A percentile compares a stretch with the other conserved stretches of the same genome.
These are phyloP conservation scores for Silurus meridionalis DNA, from an alignment of 2,113 vertebrate species.

Conservation along the genomic window DNA sequence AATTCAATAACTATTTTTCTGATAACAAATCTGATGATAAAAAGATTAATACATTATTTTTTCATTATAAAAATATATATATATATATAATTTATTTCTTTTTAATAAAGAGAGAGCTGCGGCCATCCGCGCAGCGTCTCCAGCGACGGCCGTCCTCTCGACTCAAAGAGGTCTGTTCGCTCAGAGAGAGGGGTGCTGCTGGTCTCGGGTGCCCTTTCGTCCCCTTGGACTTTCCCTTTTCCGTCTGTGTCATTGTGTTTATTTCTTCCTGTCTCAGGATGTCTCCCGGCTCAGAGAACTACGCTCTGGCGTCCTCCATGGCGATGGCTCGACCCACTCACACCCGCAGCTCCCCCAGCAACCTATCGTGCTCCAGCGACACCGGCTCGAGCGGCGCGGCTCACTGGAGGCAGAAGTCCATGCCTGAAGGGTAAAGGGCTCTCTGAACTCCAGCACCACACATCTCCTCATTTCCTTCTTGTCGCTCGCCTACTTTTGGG, in stretches of 20 bases:
- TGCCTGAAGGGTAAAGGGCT: constrained; percentile 94
- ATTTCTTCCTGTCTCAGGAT: constrained; percentile 72
- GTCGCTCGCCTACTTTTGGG: no score
- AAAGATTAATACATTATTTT: no score
- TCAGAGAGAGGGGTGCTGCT: not conserved
- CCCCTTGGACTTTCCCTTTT: constrained; percentile 27
- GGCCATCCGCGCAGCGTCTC: constrained; percentile 95
- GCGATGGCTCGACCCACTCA: constrained; percentile 87
- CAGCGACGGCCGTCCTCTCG: constrained; percentile 90
- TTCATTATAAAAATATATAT: no score
- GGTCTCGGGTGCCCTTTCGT: not conserved
- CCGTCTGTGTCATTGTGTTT: not conserved
- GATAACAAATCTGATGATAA: no score
- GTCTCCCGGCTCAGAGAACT: constrained; percentile 90
- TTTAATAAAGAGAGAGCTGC: constrained; percentile 83
- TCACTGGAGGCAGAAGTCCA: constrained; percentile 94
- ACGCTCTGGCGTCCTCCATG: constrained; percentile 88
- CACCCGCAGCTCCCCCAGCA: constrained; percentile 94
- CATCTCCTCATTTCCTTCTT: not conserved
- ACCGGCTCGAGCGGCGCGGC: constrained; percentile 85
- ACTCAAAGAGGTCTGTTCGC: constrained; percentile 80
- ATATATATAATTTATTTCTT: no score
- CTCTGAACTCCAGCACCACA: constrained; percentile 5
- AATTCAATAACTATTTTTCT: no score
- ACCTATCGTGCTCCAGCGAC: constrained; percentile 91